These are phyloP conservation scores for Silurus glanis DNA, from an alignment of 2,113 vertebrate species.

Conservation along the genomic window DNA sequence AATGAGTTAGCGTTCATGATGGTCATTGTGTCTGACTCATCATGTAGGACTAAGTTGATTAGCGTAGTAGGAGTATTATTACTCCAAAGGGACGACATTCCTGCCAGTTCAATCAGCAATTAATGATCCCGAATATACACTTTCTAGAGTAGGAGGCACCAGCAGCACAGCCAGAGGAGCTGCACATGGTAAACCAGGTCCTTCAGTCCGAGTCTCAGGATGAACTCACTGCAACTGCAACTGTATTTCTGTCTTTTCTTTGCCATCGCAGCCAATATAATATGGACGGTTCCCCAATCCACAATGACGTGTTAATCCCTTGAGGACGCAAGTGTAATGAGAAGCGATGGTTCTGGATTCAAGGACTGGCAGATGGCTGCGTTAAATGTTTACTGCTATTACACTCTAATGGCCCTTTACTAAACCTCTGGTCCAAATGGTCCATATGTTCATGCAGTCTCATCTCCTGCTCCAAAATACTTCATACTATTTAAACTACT, in stretches of 20 bases:
- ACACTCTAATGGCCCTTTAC: conserved; percentile 56
- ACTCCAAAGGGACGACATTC: not conserved
- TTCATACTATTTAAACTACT: not conserved
- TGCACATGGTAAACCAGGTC: not conserved
- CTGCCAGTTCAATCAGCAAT: not conserved
- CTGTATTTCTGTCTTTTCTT: conserved; percentile 5
- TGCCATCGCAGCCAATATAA: not conserved
- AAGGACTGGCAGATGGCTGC: conserved; percentile 73
- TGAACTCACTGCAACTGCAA: no score
- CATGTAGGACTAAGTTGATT: not conserved
- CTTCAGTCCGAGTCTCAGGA: not conserved
- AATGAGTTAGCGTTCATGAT: not conserved
- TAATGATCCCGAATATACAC: not conserved
- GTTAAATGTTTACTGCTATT: conserved; percentile 67
- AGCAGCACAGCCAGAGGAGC: not conserved
- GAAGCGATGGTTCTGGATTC: conserved; percentile 22
- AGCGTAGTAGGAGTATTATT: not conserved
- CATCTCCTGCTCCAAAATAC: conserved; percentile 9
- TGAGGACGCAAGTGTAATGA: not conserved
- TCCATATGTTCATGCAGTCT: conserved; percentile 50
- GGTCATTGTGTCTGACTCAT: not conserved
- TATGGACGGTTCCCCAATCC: not conserved
- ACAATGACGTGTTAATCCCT: not conserved
- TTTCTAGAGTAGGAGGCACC: not conserved
- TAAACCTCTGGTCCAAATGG: conserved; percentile 57